Base-by-base conservation (phyloP, 2,888 invertebrate species). In the Trichacis sp. region DNA sequence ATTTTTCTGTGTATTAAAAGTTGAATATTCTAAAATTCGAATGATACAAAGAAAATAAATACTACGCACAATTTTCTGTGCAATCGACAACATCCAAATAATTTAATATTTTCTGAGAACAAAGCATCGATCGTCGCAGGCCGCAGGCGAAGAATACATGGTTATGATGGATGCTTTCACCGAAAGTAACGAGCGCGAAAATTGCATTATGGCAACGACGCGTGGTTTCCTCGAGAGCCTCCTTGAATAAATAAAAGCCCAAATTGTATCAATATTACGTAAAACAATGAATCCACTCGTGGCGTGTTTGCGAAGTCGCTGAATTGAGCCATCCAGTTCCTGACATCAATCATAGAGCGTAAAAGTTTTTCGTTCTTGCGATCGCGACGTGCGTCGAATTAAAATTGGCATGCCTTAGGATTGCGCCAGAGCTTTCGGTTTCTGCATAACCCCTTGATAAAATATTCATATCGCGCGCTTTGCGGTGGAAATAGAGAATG, bases 121-220 rank as follows among this genome's bases (percentile, higher is more conserved):
- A n/a, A n/a, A n/a, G n/a, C n/a, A n/a, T n/a, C n/a, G n/a, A n/a
- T n/a, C n/a, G n/a, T n/a, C n/a, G n/a, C n/a, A n/a, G n/a, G n/a
- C n/a, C n/a, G n/a, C n/a, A n/a, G n/a, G n/a, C 33, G 33, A 33
- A 5, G 45, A 38, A 50, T 46, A 55, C 33, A 29, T 11, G 30
- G 36, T 11, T 63, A 45, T 24, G 57, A 56, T 63, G 38, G 56
- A 56, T 52, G 57, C 63, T 63, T 63, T 63, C 63, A 53, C 57
- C 53, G 18, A 8, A 1, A 29, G 62, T 52, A 43, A 57, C 56
- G 48, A 62, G 56, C 52, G 5, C 29, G 30, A 56, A 57, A 56
- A 62, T 62, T 57, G 38, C 43, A 40, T 19, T 20, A 14, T 20
- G 14, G 20, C 30, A 54, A 53, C 38, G 36, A 43, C 50, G 33